Evolutionary conservation across 2,888 invertebrate genomes (phyloP), one percentile per base, ranked within the genome.

Genomic region (Hartigia nigra): DNA sequence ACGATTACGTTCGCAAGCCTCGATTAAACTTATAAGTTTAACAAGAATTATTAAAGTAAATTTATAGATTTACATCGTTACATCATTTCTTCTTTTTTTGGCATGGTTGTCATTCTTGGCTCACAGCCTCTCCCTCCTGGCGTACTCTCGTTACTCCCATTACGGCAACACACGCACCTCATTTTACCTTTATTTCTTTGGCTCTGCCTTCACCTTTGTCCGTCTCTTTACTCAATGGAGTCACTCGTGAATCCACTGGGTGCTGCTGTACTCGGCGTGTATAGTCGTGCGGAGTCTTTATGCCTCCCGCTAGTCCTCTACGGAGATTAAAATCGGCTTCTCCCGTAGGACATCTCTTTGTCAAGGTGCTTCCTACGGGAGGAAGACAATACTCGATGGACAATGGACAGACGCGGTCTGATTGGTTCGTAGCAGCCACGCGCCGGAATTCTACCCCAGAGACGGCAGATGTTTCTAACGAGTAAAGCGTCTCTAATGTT

Each of bases 401-500:
- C 81, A 86, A 83, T 84, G 82, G 82, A 74, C 77, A 81, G 80
- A 83, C 84, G 85, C 83, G 77, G 82, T 82, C 83, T 82, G 86
- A 88, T 88, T 88, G 86, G 88, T 85, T 85, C 81, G 82, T 55
- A 23, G 39, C 79, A 82, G 88, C 86, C 89, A 87, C 88, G 88
- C 88, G 90, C 86, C 88, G 78, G 84, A 85, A 86, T 85, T 85
- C 84, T 84, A 86, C 86, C 87, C 87, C 86, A 85, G 86, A 86
- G 84, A 83, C 86, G 88, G 88, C 91, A 91, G 91, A 91, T 91
- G 91, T 91, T 91, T 82, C 86, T 82, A 89, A 88, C 86, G 88
- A 88, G 87, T 87, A 80, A 83, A 82, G 82, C 82, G 81, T 82
- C 77, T 75, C 37, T 55, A 55, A 55, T 23, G 39, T 55, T 4